Evolutionary conservation across 2,797 vertebrate species (phyloP), one percentile per base, ranked within the genome.

Genomic region (Adrianichthys oophorus): DNA sequence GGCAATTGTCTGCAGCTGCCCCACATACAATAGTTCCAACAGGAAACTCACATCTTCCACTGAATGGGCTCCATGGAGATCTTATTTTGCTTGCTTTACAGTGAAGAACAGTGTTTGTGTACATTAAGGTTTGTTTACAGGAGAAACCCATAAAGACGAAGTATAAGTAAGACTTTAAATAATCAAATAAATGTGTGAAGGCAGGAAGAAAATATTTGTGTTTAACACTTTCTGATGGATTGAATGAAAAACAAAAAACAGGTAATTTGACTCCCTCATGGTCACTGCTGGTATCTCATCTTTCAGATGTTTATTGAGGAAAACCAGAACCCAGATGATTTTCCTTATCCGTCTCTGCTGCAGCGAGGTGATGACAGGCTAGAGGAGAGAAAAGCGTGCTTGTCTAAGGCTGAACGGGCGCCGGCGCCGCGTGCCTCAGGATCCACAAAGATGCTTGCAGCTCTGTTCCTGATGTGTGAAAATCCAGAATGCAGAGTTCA

Each of bases 301-400:
- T 17, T 47, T 4, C 42, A 40, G 32, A 58, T 15, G 26, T 56
- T 41, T 45, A 59, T 7, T 37, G 46, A 62, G 50, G 46, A 67
- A 68, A 62, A 52, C 49, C 41, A 54, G 55, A 72, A 45, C 32
- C 42, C 48, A 56, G 44, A 18, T 16, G 4, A 57, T 46, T 48
- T 62, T 52, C 56, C 54, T 62, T 49, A 60, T 80, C 47, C 40
- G 49, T 77, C 71, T 66, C 52, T 21, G 48, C 70, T 56, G 17
- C 44, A 67, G 63, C 41, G n/a, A 65, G 65, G 69, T 58, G 76
- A 65, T 70, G 74, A 83, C 70, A 70, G 70, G 56, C 2, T 37
- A 76, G 66, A 71, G 68, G 58, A 47, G 64, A 70, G 74, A 52
- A 43, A 41, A 24, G 24, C 26, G 65, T 29, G 52, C 19, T 21